Evolutionary conservation across 2,888 invertebrate genomes (phyloP).

Genomic region (Leptinotarsa juncta): DNA sequence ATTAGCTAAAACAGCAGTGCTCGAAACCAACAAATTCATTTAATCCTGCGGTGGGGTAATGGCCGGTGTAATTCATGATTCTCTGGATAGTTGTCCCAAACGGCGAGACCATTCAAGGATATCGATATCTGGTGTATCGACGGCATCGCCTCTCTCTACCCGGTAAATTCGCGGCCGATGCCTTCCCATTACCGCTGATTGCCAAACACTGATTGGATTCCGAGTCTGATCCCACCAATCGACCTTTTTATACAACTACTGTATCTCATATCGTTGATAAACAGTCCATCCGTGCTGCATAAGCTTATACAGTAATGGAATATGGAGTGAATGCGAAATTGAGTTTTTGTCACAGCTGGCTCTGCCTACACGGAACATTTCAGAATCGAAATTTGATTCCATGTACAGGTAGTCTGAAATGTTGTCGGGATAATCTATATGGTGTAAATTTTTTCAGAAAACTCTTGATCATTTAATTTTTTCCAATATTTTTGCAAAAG

Average conservation of each 20-base stretch:
- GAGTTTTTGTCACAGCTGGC: slow-evolving; percentile 27
- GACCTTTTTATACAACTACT: slow-evolving; percentile 55
- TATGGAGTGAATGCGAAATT: slow-evolving; percentile 30
- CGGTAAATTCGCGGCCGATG: slow-evolving; percentile 56
- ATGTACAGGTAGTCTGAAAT: no score
- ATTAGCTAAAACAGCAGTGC: background rate
- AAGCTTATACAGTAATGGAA: slow-evolving; percentile 36
- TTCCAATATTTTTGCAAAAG: no score
- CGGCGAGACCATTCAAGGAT: slow-evolving; percentile 29
- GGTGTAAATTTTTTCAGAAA: no score
- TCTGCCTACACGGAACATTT: background rate
- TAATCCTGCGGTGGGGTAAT: slow-evolving; percentile 17
- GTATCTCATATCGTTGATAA: slow-evolving; percentile 56
- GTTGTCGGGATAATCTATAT: no score
- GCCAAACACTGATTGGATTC: slow-evolving; percentile 64
- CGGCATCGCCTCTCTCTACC: slow-evolving; percentile 32
- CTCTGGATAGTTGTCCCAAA: slow-evolving; percentile 24
- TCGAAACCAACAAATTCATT: slow-evolving; percentile 15
- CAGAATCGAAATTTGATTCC: background rate
- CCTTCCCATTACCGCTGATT: slow-evolving; percentile 63
- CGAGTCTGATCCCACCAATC: slow-evolving; percentile 60
- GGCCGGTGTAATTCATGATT: slow-evolving; percentile 24
- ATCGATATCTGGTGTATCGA: slow-evolving; percentile 30
- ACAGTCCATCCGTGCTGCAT: slow-evolving; percentile 44
- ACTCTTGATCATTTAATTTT: no score